Base-by-base conservation (phyloP, 2,888 invertebrate species). In the Phyto melanocephala region DNA sequence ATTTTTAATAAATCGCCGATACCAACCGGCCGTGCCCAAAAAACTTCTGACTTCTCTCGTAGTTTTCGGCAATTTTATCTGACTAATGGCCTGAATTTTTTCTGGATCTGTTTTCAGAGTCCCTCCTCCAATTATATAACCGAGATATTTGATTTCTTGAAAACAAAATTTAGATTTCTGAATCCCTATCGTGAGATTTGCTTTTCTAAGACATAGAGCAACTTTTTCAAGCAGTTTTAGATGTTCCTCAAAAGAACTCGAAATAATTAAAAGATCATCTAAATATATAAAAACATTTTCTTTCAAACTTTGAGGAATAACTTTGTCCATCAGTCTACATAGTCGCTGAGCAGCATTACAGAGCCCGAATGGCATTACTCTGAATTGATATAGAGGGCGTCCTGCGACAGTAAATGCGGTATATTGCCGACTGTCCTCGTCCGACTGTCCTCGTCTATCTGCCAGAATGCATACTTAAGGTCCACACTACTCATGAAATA, bases 401-500 rank as follows among this genome's bases (percentile, higher is more conserved):
- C n/a, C n/a, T n/a, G n/a, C n/a, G n/a, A n/a, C n/a, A n/a, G 84
- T 76, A 50, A 80, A 75, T 0, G 75, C 63, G 0, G 81, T 79
- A 13, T 50, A 71, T 0, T 50, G 37, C 8, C 56, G 47, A n/a
- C 79, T 74, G 13, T 74, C 50, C 1, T 79, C 79, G 0, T 82
- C 77, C 37, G 77, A 45, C 10, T 60, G n/a, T n/a, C n/a, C n/a
- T n/a, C n/a, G n/a, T n/a, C 67, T 6, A 72, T 42, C n/a, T 79
- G 65, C 71, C 71, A 78, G 22, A n/a, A n/a, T n/a, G n/a, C n/a
- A n/a, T n/a, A n/a, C n/a, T n/a, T n/a, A n/a, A n/a, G n/a, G n/a
- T n/a, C 84, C 74, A 88, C 87, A 3, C 75, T 72, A 11, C 62
- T 85, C 0, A 89, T 81, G 15, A 84, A 85, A 37, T 86, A 83